Evolutionary conservation across 2,888 invertebrate genomes (phyloP).

Genomic region (Rotaria magnacalcarata): DNA sequence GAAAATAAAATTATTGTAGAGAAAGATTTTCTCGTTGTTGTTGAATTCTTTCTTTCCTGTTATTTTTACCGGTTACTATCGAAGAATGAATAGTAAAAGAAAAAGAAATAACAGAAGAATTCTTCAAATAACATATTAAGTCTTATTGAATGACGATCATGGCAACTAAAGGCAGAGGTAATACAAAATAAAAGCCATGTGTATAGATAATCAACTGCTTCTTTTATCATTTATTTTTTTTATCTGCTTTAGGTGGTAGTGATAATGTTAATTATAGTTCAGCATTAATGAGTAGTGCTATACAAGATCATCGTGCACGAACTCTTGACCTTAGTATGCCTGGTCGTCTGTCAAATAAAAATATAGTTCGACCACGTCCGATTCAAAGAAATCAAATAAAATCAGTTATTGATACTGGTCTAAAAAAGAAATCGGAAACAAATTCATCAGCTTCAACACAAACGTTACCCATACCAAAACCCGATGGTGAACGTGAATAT

Average conservation of each 20-base stretch:
- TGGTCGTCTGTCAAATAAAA: neutral
- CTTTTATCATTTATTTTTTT: neutral
- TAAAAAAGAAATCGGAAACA: neutral
- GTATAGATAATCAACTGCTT: neutral
- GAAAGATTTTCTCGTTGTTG: neutral
- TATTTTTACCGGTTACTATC: neutral
- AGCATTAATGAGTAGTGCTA: conserved; percentile 27
- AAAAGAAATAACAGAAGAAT: neutral
- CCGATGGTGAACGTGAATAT: conserved; percentile 33
- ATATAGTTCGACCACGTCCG: neutral
- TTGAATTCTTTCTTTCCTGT: neutral
- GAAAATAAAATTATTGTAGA: too few species aligned
- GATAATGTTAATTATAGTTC: conserved; percentile 20
- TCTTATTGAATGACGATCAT: neutral
- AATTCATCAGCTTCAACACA: neutral
- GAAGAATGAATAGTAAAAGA: neutral
- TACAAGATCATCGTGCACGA: conserved; percentile 17
- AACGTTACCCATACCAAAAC: neutral
- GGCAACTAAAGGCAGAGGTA: neutral
- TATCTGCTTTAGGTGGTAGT: neutral
- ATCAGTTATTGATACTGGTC: conserved; percentile 1
- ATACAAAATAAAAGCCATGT: neutral
- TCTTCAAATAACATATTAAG: neutral
- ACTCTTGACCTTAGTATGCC: neutral
- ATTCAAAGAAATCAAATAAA: neutral